phyloP scores from a whole-genome alignment of 2,888 invertebrate species.

The Eilema caniola region DNA sequence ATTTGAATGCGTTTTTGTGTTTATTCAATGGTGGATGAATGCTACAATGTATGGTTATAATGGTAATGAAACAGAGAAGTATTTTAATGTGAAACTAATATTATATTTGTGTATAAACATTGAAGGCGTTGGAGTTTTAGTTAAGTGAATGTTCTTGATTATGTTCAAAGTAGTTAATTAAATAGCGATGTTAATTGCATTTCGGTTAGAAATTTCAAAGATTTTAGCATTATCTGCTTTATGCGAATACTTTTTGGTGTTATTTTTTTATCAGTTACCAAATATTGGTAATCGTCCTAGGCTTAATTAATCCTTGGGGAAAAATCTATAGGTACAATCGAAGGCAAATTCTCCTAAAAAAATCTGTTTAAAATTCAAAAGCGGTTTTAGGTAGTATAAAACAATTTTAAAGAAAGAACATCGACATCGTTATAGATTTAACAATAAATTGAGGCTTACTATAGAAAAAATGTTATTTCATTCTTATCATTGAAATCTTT shows the following conservation, averaged over 20 bases:
- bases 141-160: slow-evolving; percentile 27
- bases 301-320: not conserved
- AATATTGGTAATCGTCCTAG: not conserved
- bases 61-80: slow-evolving; percentile 36
- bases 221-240: not conserved
- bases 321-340: not conserved
- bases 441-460: no score
- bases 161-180: slow-evolving; percentile 17
- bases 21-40: slow-evolving; percentile 34
- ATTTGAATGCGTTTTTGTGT: slow-evolving; percentile 39
- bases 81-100: slow-evolving; percentile 19
- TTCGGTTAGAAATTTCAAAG: not conserved
- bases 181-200: slow-evolving; percentile 25
- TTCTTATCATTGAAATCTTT: no score
- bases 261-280: not conserved
- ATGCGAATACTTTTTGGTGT: slow-evolving; percentile 24
- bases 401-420: no score
- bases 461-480: no score
- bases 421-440: no score
- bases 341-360: no score
- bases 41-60: slow-evolving; percentile 22
- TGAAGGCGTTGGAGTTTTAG: slow-evolving; percentile 21
- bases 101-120: slow-evolving; percentile 39
- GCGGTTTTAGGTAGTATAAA: no score
- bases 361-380: no score